A percentile compares a stretch with the other conserved stretches of the same genome.
Evolutionary conservation across 2,797 vertebrate genomes (phyloP).

Genomic region (Eulemur albifrons): DNA sequence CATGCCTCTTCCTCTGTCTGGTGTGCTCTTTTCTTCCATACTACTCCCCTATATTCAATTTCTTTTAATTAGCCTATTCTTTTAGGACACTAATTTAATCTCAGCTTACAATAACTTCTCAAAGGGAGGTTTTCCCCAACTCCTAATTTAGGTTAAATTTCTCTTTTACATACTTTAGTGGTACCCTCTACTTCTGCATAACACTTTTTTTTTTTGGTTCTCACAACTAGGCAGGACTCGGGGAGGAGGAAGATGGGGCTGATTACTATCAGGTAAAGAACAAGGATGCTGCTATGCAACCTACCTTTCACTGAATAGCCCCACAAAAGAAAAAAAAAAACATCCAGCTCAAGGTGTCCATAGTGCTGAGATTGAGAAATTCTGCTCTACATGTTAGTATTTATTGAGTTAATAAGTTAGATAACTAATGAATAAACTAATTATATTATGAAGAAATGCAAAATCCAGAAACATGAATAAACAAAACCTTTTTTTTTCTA

Average conservation of each 20-base stretch:
- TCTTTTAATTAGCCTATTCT: neutral
- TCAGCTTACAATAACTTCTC: neutral
- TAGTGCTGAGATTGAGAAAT: neutral
- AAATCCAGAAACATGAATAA: neutral
- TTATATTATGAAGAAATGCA: neutral
- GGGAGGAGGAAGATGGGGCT: neutral
- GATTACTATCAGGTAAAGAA: neutral
- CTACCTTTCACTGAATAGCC: neutral
- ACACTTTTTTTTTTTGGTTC: neutral
- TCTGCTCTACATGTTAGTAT: neutral
- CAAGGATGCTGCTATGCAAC: neutral
- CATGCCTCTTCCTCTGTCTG: neutral
- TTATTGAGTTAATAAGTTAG: neutral
- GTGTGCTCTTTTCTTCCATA: neutral
- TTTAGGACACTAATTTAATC: neutral
- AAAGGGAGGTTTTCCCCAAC: neutral
- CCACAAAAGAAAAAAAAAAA: neutral
- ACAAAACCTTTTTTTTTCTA: neutral
- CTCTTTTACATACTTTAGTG: neutral
- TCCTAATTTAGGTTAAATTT: neutral
- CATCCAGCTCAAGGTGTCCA: neutral
- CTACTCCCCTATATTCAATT: neutral
- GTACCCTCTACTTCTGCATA: neutral
- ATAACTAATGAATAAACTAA: neutral
- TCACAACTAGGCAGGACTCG: neutral